Percentiles rank a stretch among this genome's conserved stretches.
Conservation (phyloP, 1,140 invertebrate species). For the Euura lappo region DNA sequence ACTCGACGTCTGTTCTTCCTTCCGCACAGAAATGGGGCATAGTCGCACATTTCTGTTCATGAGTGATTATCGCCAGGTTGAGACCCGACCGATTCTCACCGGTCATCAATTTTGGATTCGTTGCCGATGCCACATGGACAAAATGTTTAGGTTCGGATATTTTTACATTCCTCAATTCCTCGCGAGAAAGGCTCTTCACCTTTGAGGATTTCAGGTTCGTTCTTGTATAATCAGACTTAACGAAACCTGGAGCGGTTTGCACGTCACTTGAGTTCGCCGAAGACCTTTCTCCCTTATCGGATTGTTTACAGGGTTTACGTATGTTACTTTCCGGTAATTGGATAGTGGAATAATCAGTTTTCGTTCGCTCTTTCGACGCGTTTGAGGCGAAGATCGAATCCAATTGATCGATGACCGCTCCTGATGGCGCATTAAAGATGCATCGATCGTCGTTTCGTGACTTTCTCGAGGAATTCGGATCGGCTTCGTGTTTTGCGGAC, state of each 20-base stretch:
- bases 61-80: conserved; percentile 27
- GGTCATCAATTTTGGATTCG: conserved; percentile 34
- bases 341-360: not conserved
- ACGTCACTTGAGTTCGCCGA: conserved; percentile 12
- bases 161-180: conserved; percentile 35
- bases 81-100: conserved; percentile 29
- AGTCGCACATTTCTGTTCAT: conserved; percentile 41
- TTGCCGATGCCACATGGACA: conserved; percentile 51
- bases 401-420: too few species aligned
- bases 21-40: conserved; percentile 20
- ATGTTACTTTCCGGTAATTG: conserved; percentile 9
- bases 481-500: not conserved
- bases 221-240: not conserved
- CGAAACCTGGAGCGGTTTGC: not conserved
- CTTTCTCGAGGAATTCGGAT: not conserved
- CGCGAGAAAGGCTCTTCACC: conserved; percentile 28
- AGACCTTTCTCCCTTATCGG: not conserved
- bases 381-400: not conserved
- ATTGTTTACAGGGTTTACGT: conserved; percentile 23
- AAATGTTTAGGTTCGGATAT: conserved; percentile 53
- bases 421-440: too few species aligned
- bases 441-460: not conserved
- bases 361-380: not conserved
- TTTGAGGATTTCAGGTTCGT: conserved; percentile 15
- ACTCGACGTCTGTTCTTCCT: not conserved